A percentile compares a stretch with the other conserved stretches of the same genome.
These are phyloP conservation scores for Phataginus tricuspis DNA, from an alignment of 2,797 vertebrate genomes.

Conservation along the genomic window DNA sequence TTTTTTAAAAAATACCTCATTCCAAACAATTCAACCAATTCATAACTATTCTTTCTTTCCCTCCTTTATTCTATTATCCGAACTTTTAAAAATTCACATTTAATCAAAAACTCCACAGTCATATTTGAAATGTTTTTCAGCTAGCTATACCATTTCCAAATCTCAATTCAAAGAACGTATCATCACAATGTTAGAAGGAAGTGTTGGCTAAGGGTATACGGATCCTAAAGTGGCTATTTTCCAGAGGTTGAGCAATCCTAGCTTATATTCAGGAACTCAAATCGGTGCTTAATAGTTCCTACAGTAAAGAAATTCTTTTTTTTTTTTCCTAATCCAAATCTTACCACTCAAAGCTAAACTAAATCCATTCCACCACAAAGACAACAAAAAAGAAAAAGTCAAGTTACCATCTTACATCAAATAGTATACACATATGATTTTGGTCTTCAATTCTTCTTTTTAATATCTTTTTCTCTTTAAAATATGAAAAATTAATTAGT, in stretches of 20 bases:
- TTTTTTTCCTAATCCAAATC: conserved; percentile 36
- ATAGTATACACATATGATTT: not conserved
- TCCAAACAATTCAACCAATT: not conserved
- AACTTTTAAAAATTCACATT: conserved; percentile 16
- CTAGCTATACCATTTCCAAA: not conserved
- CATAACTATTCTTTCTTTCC: not conserved
- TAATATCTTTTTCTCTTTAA: conserved; percentile 44
- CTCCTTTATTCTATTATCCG: not conserved
- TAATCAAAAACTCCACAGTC: not conserved
- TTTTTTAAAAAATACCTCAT: not conserved
- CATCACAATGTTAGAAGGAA: not conserved
- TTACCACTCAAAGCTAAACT: not conserved
- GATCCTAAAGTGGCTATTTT: not conserved
- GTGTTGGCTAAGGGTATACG: not conserved
- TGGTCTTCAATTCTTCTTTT: not conserved
- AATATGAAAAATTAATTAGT: conserved; percentile 16
- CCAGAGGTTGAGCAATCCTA: not conserved
- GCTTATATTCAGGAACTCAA: not conserved
- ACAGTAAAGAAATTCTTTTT: not conserved
- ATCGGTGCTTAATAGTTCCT: not conserved
- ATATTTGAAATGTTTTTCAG: not conserved
- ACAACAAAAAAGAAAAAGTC: not conserved
- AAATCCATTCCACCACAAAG: not conserved
- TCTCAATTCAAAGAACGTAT: not conserved
- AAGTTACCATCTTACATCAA: not conserved